Evolutionary conservation across 2,797 vertebrate species (phyloP).

Genomic region (Naso thynnoides): DNA sequence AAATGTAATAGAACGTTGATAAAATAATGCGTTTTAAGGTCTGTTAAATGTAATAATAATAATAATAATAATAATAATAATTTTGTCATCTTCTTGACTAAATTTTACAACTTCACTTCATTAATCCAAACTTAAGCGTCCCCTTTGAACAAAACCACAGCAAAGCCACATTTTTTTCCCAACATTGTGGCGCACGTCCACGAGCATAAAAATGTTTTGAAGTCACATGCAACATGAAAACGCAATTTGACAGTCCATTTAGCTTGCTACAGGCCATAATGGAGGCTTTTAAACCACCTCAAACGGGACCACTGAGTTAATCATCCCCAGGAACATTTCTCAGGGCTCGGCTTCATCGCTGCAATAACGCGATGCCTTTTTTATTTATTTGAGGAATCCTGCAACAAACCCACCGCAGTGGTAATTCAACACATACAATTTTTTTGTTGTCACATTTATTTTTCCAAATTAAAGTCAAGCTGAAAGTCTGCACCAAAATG

Average conservation of each 20-base stretch:
- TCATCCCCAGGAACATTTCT: constrained; percentile 55
- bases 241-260: constrained; percentile 54
- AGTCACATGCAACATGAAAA: constrained; percentile 47
- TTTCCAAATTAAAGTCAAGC: constrained; percentile 31
- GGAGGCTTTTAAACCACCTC: constrained; percentile 58
- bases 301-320: constrained; percentile 54
- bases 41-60: neutral
- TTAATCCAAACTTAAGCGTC: constrained; percentile 5
- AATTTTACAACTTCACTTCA: constrained; percentile 11
- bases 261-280: constrained; percentile 40
- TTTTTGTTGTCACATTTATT: constrained; percentile 18
- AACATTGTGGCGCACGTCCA: constrained; percentile 24
- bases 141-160: constrained; percentile 24
- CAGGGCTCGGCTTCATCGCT: constrained; percentile 38
- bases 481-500: neutral
- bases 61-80: neutral
- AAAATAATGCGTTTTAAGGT: neutral
- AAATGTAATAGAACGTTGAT: no score
- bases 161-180: constrained; percentile 7
- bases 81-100: neutral
- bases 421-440: constrained; percentile 52
- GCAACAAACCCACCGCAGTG: constrained; percentile 31
- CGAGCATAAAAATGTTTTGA: constrained; percentile 12
- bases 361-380: constrained; percentile 53
- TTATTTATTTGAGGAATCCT: constrained; percentile 45